A percentile compares a stretch with the other conserved stretches of the same genome.
These are phyloP conservation scores for Tauraco hartlaubi DNA, from an alignment of 2,797 vertebrate genomes.

Conservation along the genomic window DNA sequence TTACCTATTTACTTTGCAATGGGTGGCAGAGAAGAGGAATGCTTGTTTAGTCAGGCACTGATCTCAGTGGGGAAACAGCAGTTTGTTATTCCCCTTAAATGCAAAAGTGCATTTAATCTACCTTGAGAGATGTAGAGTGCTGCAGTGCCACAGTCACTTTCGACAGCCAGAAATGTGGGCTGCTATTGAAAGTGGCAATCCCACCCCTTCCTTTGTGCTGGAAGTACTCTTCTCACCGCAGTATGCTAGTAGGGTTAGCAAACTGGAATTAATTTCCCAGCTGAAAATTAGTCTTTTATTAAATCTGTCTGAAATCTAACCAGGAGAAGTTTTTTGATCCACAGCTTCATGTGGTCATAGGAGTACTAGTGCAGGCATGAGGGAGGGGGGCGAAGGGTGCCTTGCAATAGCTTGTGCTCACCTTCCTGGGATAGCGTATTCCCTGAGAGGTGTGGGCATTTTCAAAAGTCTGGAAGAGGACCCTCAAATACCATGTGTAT, in stretches of 20 bases:
- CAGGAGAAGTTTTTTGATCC: background rate
- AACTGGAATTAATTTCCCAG: background rate
- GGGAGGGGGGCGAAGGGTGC: background rate
- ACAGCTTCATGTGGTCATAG: background rate
- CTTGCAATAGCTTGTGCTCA: background rate
- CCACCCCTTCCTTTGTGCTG: background rate
- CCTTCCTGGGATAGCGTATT: background rate
- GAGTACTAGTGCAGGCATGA: background rate
- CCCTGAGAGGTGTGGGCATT: background rate
- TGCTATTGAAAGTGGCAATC: rapidly evolving
- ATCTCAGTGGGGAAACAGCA: background rate
- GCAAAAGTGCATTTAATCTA: slow-evolving; percentile 35
- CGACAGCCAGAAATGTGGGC: background rate
- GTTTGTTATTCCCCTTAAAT: slow-evolving; percentile 3
- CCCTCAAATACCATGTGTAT: background rate
- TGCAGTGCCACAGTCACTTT: background rate
- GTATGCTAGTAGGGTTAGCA: background rate
- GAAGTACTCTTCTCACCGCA: background rate
- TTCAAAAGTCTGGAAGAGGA: background rate
- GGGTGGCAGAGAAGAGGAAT: background rate
- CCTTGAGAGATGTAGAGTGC: background rate
- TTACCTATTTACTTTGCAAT: slow-evolving; percentile 15
- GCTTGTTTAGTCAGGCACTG: background rate
- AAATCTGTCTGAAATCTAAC: background rate
- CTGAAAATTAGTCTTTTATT: background rate